Evolutionary conservation across 2,888 invertebrate genomes (phyloP).

Genomic region (Mythimna loreyi): DNA sequence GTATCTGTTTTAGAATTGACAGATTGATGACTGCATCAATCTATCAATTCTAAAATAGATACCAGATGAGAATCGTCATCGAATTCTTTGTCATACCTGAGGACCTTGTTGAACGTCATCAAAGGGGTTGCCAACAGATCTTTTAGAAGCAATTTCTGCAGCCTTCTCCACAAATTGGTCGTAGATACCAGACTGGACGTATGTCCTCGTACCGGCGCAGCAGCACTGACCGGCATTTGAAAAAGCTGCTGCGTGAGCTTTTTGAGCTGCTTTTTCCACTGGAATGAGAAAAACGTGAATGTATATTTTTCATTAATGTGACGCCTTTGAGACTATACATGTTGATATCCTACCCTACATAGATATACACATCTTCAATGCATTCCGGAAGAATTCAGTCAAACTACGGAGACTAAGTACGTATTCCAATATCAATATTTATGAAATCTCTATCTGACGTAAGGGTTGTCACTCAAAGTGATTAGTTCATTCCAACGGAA

Average conservation of each 20-base stretch:
- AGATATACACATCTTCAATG: too few relatives aligned
- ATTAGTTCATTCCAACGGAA: too few relatives aligned
- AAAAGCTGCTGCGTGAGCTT: constrained; percentile 85
- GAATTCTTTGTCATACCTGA: constrained; percentile 89
- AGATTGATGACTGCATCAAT: too few relatives aligned
- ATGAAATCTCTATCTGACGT: not conserved
- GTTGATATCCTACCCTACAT: too few relatives aligned
- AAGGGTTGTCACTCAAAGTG: not conserved
- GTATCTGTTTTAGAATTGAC: too few relatives aligned
- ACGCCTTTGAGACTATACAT: not conserved
- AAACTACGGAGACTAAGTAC: too few relatives aligned
- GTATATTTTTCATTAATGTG: not conserved
- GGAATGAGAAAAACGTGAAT: constrained; percentile 43
- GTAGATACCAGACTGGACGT: constrained; percentile 96
- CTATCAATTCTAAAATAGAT: not conserved
- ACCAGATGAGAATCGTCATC: not conserved
- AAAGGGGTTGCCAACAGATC: constrained; percentile 96
- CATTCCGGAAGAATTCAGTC: too few relatives aligned
- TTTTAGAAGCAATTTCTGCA: constrained; percentile 92
- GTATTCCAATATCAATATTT: not conserved
- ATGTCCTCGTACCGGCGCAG: constrained; percentile 96
- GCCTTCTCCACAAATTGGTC: constrained; percentile 95
- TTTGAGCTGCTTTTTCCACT: constrained; percentile 86
- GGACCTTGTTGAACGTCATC: constrained; percentile 95
- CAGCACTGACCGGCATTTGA: constrained; percentile 86